Conservation (phyloP, 2,888 invertebrate genomes). For the Orchestes rusci region DNA sequence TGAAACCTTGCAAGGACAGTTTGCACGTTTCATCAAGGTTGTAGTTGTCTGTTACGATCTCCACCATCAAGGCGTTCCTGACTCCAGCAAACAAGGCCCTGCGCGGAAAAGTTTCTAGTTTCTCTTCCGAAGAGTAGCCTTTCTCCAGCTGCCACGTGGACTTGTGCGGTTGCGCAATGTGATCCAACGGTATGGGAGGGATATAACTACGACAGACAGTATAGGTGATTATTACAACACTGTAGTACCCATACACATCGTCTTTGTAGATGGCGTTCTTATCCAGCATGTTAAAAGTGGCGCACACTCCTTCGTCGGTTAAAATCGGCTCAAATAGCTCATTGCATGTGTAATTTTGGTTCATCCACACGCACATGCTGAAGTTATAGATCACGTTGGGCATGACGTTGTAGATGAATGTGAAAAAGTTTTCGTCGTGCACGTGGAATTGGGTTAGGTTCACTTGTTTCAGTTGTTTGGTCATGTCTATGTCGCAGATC, state of each 20-base stretch:
- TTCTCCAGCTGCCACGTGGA: conserved; percentile 53
- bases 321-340: conserved; percentile 55
- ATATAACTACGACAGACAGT: not conserved
- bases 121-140: conserved; percentile 50
- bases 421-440: too few relatives aligned
- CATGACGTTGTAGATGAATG: too few relatives aligned
- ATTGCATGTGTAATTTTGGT: conserved; percentile 41
- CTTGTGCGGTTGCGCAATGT: conserved; percentile 3
- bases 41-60: conserved; percentile 23
- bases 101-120: conserved; percentile 55
- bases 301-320: conserved; percentile 66
- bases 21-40: conserved; percentile 32
- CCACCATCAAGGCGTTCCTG: conserved; percentile 37
- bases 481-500: too few relatives aligned
- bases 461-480: too few relatives aligned
- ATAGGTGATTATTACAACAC: too few relatives aligned
- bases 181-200: not conserved
- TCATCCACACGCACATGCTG: too few relatives aligned
- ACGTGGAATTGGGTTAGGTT: too few relatives aligned
- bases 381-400: too few relatives aligned
- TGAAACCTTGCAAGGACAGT: conserved; percentile 30
- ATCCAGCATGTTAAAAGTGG: conserved; percentile 60
- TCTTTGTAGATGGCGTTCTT: conserved; percentile 51
- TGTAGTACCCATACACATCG: conserved; percentile 44
- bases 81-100: conserved; percentile 58